These are phyloP conservation scores for Marcusenius ussheri DNA, from an alignment of 2,113 vertebrate species.

Conservation along the genomic window DNA sequence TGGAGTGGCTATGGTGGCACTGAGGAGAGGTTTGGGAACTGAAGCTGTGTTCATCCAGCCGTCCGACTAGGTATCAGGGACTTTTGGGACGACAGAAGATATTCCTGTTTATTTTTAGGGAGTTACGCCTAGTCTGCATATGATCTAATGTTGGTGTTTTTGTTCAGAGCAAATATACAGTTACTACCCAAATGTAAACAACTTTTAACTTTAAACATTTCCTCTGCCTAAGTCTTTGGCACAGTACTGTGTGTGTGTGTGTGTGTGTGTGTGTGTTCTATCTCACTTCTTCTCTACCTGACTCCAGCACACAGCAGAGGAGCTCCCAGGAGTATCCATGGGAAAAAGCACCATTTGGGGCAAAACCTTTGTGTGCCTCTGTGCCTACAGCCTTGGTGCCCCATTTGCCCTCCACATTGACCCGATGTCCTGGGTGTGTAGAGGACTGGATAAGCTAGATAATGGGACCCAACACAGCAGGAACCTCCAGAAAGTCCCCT, in stretches of 20 bases:
- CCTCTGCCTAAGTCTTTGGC: not conserved
- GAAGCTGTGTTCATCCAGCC: not conserved
- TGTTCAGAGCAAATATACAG: not conserved
- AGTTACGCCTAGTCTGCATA: not conserved
- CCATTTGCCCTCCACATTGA: not conserved
- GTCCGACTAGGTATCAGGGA: not conserved
- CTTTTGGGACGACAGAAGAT: not conserved
- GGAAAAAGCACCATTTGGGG: not conserved
- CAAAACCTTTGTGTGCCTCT: not conserved
- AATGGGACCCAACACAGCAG: not conserved
- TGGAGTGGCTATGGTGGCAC: not conserved
- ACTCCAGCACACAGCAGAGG: not conserved
- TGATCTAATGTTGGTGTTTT: not conserved
- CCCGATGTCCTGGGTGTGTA: not conserved
- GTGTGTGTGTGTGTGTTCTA: not conserved
- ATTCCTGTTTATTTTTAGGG: not conserved
- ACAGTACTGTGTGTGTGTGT: not conserved
- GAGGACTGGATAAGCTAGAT: not conserved
- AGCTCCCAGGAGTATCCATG: not conserved
- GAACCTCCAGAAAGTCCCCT: not conserved
- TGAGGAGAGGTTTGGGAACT: not conserved
- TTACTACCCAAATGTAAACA: not conserved
- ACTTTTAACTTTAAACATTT: not conserved
- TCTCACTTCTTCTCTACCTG: not conserved
- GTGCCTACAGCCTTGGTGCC: not conserved